Percentiles rank a stretch among this genome's conserved stretches.
phyloP scores from a whole-genome alignment of 1,140 invertebrate genomes.

The Plodia interpunctella region DNA sequence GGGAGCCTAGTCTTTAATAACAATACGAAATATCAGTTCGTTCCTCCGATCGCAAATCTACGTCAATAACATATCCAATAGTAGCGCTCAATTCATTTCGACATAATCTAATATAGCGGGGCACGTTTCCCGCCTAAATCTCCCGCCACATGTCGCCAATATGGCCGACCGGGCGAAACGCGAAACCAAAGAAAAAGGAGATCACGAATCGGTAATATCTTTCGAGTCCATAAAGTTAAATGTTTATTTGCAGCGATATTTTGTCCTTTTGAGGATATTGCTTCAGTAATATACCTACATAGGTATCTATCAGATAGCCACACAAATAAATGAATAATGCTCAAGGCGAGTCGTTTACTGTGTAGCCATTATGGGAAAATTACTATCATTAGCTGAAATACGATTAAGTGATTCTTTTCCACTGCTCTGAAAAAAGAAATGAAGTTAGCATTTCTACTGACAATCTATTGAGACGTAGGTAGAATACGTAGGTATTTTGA shows the following conservation, averaged over 20 bases:
- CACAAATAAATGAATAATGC: neutral
- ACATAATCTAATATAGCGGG: slow-evolving; percentile 73
- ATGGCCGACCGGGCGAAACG: slow-evolving; percentile 70
- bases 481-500: no score
- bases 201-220: slow-evolving; percentile 77
- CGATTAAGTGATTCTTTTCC: neutral
- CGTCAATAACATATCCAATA: slow-evolving; percentile 77
- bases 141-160: slow-evolving; percentile 76
- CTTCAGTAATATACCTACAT: slow-evolving; percentile 43
- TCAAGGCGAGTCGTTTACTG: neutral
- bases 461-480: slow-evolving; percentile 1
- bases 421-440: neutral
- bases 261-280: slow-evolving; percentile 73
- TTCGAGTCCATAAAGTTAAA: slow-evolving; percentile 76
- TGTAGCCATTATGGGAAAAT: neutral
- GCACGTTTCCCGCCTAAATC: slow-evolving; percentile 75
- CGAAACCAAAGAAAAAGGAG: slow-evolving; percentile 73
- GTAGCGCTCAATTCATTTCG: slow-evolving; percentile 75
- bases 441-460: no score
- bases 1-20: slow-evolving; percentile 67
- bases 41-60: slow-evolving; percentile 77
- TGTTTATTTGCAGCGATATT: slow-evolving; percentile 76
- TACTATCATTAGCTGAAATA: slow-evolving; percentile 3
- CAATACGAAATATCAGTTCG: slow-evolving; percentile 77
- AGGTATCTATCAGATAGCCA: neutral